Evolutionary conservation across 2,113 vertebrate species (phyloP).

Genomic region (Paedocypris sp.): DNA sequence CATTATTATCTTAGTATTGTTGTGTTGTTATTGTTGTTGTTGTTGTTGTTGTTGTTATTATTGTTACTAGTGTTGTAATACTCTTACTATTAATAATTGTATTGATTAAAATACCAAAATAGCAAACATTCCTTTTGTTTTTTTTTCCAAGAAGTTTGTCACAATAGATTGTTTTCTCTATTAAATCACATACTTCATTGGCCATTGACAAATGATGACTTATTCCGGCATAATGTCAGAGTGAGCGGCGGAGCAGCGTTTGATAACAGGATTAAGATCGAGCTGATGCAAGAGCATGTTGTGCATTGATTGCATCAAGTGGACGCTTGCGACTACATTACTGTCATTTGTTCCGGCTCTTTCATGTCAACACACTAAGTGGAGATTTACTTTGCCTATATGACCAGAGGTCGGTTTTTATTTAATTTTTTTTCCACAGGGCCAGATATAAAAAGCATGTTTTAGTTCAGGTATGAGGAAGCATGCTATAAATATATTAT

Average conservation of each 20-base stretch:
- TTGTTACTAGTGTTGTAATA: too few relatives aligned
- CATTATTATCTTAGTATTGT: too few relatives aligned
- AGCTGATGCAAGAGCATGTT: constrained; percentile 51
- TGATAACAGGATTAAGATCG: constrained; percentile 60
- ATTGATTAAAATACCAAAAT: too few relatives aligned
- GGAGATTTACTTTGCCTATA: constrained; percentile 4
- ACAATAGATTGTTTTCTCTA: constrained; percentile 2
- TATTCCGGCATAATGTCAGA: constrained; percentile 28
- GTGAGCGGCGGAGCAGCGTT: constrained; percentile 43
- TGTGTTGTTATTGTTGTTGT: too few relatives aligned
- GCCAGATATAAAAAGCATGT: too few relatives aligned
- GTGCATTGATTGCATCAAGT: constrained; percentile 45
- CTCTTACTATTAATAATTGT: neutral
- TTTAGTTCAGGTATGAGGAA: too few relatives aligned
- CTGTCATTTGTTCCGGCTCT: constrained; percentile 38
- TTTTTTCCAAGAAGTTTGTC: neutral
- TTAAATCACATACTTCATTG: constrained; percentile 21
- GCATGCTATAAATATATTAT: too few relatives aligned
- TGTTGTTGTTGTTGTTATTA: too few relatives aligned
- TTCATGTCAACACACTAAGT: constrained; percentile 42
- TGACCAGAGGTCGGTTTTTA: too few relatives aligned
- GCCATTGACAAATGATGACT: constrained; percentile 29
- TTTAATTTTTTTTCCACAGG: too few relatives aligned
- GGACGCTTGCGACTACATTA: constrained; percentile 40
- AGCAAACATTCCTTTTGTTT: neutral